These are phyloP conservation scores for Bombus turneri DNA, from an alignment of 1,140 invertebrate species.

Conservation along the genomic window DNA sequence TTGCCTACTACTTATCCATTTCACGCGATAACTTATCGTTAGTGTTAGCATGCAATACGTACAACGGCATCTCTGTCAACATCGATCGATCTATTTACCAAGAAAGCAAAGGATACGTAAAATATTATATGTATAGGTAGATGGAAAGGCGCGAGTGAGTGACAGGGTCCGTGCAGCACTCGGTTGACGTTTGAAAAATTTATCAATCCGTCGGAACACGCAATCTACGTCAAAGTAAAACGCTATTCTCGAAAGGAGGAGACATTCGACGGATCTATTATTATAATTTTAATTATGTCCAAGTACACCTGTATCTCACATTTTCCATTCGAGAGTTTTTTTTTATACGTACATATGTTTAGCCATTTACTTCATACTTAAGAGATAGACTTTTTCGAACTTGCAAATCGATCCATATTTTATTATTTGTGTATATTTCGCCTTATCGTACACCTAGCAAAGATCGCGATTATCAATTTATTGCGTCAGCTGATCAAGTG, in stretches of 20 bases:
- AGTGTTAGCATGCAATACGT: neutral
- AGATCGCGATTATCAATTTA: too few species aligned
- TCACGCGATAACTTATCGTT: neutral
- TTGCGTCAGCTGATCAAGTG: neutral
- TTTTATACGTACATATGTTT: rapidly evolving
- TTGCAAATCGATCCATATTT: too few species aligned
- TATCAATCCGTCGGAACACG: slow-evolving; percentile 44
- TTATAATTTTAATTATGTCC: neutral
- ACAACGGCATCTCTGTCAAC: neutral
- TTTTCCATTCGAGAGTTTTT: neutral
- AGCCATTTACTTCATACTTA: too few species aligned
- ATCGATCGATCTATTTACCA: slow-evolving; percentile 42
- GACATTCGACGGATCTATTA: too few species aligned
- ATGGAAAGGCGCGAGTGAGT: slow-evolving; percentile 39
- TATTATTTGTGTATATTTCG: too few species aligned
- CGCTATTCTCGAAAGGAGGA: neutral
- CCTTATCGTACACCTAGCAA: too few species aligned
- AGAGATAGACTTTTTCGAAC: too few species aligned
- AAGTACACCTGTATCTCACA: neutral
- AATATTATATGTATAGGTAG: too few species aligned
- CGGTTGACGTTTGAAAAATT: slow-evolving; percentile 55
- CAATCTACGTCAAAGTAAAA: slow-evolving; percentile 40
- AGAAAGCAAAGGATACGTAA: slow-evolving; percentile 35
- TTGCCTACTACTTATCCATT: neutral
- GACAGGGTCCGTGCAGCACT: slow-evolving; percentile 40